These are phyloP conservation scores for Gandaritis pyraliata DNA, from an alignment of 2,888 invertebrate species.

Conservation along the genomic window DNA sequence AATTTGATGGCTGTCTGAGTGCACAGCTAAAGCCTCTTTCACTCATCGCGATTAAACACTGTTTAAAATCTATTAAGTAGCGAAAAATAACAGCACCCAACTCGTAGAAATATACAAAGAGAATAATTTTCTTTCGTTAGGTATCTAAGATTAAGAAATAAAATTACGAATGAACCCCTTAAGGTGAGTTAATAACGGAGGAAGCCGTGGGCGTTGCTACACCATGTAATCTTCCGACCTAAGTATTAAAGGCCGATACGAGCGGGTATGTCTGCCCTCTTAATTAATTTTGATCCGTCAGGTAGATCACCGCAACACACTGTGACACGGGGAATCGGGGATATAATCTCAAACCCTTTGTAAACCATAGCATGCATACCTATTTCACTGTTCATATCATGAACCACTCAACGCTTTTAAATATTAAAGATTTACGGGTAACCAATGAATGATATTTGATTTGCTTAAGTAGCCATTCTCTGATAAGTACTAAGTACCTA, in stretches of 20 bases:
- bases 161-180: too few species aligned
- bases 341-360: slow-evolving; percentile 20
- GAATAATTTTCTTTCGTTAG: too few species aligned
- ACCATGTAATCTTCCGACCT: background rate
- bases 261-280: background rate
- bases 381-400: slow-evolving; percentile 19
- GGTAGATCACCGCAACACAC: slow-evolving; percentile 16
- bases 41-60: too few species aligned
- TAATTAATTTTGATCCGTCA: slow-evolving; percentile 21
- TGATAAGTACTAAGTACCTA: background rate
- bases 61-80: too few species aligned
- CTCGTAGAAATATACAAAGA: too few species aligned
- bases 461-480: background rate
- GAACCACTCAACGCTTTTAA: slow-evolving; percentile 22
- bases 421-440: slow-evolving; percentile 24
- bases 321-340: slow-evolving; percentile 4
- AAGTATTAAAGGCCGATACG: slow-evolving; percentile 6
- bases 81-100: too few species aligned
- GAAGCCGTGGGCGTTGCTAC: background rate
- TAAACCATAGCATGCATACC: slow-evolving; percentile 8
- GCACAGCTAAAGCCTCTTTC: too few species aligned
- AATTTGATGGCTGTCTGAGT: too few species aligned
- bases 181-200: background rate
- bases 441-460: slow-evolving; percentile 22
- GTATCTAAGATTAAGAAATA: too few species aligned